Evolutionary conservation across 2,797 vertebrate genomes (phyloP).

Genomic region (Oceanodroma leucorhoa): DNA sequence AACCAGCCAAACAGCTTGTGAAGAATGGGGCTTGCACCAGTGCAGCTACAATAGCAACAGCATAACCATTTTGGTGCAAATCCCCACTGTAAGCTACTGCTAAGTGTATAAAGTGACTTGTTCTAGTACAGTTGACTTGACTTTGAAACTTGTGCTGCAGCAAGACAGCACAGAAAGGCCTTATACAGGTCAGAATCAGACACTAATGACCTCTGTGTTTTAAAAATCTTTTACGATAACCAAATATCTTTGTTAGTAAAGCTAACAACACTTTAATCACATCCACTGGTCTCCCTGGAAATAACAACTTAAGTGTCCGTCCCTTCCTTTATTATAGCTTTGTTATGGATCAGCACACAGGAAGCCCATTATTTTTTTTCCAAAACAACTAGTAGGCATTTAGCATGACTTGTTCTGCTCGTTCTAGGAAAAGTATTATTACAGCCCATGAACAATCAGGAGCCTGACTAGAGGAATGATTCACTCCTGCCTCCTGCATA

Average conservation of each 20-base stretch:
- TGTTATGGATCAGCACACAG: not conserved
- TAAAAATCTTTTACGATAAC: not conserved
- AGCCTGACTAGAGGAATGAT: not conserved
- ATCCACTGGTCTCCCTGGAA: not conserved
- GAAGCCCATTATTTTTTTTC: not conserved
- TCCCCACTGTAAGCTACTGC: not conserved
- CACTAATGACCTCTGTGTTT: not conserved
- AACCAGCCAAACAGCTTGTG: not conserved
- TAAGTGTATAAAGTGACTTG: not conserved
- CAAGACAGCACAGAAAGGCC: not conserved
- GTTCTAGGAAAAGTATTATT: constrained; percentile 22
- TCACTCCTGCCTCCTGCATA: constrained; percentile 32
- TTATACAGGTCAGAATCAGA: not conserved
- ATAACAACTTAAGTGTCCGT: not conserved
- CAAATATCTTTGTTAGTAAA: not conserved
- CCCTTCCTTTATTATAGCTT: not conserved
- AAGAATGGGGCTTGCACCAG: not conserved
- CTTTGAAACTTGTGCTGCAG: not conserved
- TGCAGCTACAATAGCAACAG: not conserved
- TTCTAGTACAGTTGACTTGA: not conserved
- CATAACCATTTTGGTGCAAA: not conserved
- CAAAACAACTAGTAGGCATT: not conserved
- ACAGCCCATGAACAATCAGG: not conserved
- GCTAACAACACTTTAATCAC: not conserved
- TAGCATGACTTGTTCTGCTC: constrained; percentile 2